Percentiles rank a stretch among this genome's conserved stretches.
phyloP scores from a whole-genome alignment of 2,113 vertebrate genomes.

The Lethenteron camtschaticum region DNA sequence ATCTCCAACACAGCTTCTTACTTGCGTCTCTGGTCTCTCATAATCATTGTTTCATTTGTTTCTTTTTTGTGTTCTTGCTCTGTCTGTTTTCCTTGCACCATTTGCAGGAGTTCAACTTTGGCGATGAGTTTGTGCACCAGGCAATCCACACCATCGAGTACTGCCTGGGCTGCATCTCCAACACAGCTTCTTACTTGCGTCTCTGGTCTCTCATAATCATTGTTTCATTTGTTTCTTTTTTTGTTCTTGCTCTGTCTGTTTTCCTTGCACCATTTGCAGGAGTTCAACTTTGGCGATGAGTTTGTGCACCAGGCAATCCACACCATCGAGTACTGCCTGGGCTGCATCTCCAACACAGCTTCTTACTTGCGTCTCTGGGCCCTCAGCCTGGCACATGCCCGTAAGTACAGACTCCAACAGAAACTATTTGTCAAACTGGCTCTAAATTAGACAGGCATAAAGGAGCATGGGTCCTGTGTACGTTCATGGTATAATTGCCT shows the following conservation, averaged over 20 bases:
- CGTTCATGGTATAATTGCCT: too few relatives aligned
- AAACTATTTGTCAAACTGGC: too few relatives aligned
- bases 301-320: conserved; percentile 17
- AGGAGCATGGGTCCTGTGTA: too few relatives aligned
- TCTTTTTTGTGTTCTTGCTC: too few relatives aligned
- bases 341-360: conserved; percentile 20
- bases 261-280: too few relatives aligned
- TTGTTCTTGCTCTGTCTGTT: too few relatives aligned
- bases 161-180: conserved; percentile 20
- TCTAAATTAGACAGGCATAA: too few relatives aligned
- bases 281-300: conserved; percentile 15
- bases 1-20: conserved; percentile 21
- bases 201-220: conserved; percentile 14
- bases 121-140: conserved; percentile 16
- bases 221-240: too few relatives aligned
- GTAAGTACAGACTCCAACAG: conserved; percentile 9
- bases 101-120: conserved; percentile 12
- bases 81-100: too few relatives aligned
- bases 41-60: too few relatives aligned
- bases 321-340: conserved; percentile 20
- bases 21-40: conserved; percentile 16
- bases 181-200: conserved; percentile 19
- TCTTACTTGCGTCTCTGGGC: conserved; percentile 21
- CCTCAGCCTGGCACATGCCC: conserved; percentile 18
- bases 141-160: conserved; percentile 19